A percentile compares a stretch with the other conserved stretches of the same genome.
Conservation (phyloP, 23 tunicate genomes). For the Phallusia fumigata region DNA sequence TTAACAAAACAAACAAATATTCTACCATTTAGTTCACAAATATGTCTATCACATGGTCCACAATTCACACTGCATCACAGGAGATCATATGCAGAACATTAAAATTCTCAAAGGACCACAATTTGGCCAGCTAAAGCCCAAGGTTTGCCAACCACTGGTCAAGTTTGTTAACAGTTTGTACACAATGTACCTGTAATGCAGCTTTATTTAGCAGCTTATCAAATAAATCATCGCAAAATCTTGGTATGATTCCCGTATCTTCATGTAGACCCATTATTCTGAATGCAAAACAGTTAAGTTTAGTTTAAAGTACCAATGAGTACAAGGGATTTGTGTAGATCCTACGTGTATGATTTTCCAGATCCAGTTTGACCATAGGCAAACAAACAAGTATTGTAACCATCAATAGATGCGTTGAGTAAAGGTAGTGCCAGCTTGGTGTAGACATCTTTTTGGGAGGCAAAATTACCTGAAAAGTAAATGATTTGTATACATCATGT, state of each 20-base stretch:
- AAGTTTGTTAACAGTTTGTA: too few species aligned
- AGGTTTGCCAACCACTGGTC: too few species aligned
- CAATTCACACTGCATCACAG: too few species aligned
- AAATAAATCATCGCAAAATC: conserved; percentile 87
- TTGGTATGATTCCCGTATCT: conserved; percentile 65
- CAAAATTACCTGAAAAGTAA: conserved; percentile 32
- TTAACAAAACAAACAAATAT: too few species aligned
- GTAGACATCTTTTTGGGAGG: conserved; percentile 63
- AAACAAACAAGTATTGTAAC: conserved; percentile 87
- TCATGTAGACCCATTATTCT: conserved; percentile 77
- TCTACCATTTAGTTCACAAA: too few species aligned
- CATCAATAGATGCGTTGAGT: conserved; percentile 60
- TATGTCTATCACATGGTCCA: too few species aligned
- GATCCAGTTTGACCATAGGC: conserved; percentile 93
- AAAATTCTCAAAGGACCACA: too few species aligned
- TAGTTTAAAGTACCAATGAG: neutral
- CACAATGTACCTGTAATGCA: neutral
- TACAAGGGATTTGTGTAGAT: neutral
- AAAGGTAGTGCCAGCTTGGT: conserved; percentile 67
- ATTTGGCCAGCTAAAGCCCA: too few species aligned
- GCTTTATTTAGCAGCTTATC: neutral
- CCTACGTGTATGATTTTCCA: conserved; percentile 92
- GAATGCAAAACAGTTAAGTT: neutral
- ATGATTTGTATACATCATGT: neutral
- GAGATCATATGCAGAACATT: too few species aligned